Evolutionary conservation across 2,888 invertebrate species (phyloP), one percentile per base, ranked within the genome.

Genomic region (Griposia aprilina): DNA sequence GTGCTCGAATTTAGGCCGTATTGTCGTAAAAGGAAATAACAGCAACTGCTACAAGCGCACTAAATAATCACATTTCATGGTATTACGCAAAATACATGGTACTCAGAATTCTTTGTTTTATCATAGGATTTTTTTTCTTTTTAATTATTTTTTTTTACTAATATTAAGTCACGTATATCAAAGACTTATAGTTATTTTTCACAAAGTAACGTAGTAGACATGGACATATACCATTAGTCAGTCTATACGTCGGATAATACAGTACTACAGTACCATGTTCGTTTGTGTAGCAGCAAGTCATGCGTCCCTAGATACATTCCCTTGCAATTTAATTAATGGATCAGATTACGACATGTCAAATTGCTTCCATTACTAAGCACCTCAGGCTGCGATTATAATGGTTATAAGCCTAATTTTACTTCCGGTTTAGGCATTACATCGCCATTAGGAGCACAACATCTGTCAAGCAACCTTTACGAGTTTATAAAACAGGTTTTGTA

Each of bases 1-100:
- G 68, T 77, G 48, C 15, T 78, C 73, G 71, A 57, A 82, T 80
- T 81, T 63, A 79, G 80, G 83, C 72, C 75, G 73, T 59, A 62
- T 67, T 76, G 63, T 60, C 80, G 52, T 83, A 80, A 80, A 87
- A 83, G 87, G 87, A 85, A 87, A 87, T 87, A 87, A 81, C 77
- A 85, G 30, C 65, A 73, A 80, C 60, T 77, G 76, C 62, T 71
- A 59, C 71, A 78, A 70, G 60, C 48, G 15, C 60, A 50, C 62
- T 78, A 67, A 80, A 74, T 80, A 78, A 67, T 50, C 60, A 23
- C 67, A 71, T 77, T 75, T 78, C 60, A 63, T 70, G 36, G 41
- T 4, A 57, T 81, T 85, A 69, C 75, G 60, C 62, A 80, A 81
- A 83, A 52, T 48, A 7, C 1, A 36, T n/a, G 36, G 30, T 67